A percentile compares a stretch with the other conserved stretches of the same genome.
phyloP scores from a whole-genome alignment of 2,888 invertebrate species.

The Pelosia muscerda region DNA sequence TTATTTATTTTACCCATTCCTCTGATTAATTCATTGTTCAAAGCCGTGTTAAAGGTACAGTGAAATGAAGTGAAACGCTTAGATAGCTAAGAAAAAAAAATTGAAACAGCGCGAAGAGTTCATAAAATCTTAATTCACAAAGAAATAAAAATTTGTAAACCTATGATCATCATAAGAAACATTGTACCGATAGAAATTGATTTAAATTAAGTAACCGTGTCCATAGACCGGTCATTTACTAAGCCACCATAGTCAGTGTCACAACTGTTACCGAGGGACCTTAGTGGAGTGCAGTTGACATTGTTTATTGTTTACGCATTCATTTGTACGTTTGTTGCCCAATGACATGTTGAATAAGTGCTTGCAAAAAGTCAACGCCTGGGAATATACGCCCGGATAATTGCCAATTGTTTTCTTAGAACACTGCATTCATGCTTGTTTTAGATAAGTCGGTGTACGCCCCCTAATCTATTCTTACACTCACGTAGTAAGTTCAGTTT shows the following conservation, averaged over 20 bases:
- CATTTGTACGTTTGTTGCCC: slow-evolving; percentile 65
- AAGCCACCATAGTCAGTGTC: slow-evolving; percentile 41
- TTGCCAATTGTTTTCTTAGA: slow-evolving; percentile 64
- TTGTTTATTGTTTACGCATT: slow-evolving; percentile 72
- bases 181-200: slow-evolving; percentile 9
- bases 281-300: slow-evolving; percentile 64
- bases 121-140: neutral
- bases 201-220: slow-evolving; percentile 19
- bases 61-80: neutral
- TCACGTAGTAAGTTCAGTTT: neutral
- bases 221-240: slow-evolving; percentile 31
- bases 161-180: too few species aligned
- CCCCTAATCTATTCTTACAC: slow-evolving; percentile 25
- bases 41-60: neutral
- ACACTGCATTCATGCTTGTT: slow-evolving; percentile 33
- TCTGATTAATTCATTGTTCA: neutral
- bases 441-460: slow-evolving; percentile 36
- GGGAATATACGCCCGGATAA: slow-evolving; percentile 61
- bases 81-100: neutral
- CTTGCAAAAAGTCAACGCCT: slow-evolving; percentile 60
- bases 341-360: slow-evolving; percentile 60
- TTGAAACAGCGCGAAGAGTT: neutral
- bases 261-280: slow-evolving; percentile 66
- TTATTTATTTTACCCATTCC: too few species aligned
- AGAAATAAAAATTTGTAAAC: neutral